phyloP scores from a whole-genome alignment of 2,113 vertebrate genomes.

The Antigone vipio region DNA sequence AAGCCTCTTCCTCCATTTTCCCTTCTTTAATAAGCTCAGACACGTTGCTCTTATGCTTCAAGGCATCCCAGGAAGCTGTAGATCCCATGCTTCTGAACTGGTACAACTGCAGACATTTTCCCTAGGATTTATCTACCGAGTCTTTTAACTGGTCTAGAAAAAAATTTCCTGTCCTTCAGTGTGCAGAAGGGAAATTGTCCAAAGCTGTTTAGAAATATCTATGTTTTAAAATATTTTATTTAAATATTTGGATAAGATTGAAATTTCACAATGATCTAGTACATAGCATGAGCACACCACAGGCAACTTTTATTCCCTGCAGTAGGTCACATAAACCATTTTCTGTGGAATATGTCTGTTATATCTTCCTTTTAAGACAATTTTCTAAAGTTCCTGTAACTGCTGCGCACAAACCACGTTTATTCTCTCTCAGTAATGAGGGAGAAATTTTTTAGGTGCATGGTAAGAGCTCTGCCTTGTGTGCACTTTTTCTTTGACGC shows the following conservation, averaged over 20 bases:
- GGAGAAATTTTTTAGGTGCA: neutral
- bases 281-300: neutral
- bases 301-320: neutral
- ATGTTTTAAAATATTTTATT: neutral
- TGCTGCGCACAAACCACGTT: neutral
- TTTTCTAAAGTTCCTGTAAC: neutral
- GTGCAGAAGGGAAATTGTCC: constrained; percentile 8
- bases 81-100: constrained; percentile 17
- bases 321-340: neutral
- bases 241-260: constrained; percentile 15
- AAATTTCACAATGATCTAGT: neutral
- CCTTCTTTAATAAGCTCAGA: constrained; percentile 52
- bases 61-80: constrained; percentile 47
- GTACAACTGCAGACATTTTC: constrained; percentile 28
- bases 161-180: neutral
- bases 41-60: constrained; percentile 46
- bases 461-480: neutral
- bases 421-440: neutral
- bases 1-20: neutral
- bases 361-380: neutral
- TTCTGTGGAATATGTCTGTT: neutral
- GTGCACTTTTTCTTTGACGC: neutral
- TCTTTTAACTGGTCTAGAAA: constrained; percentile 27
- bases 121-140: neutral
- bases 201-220: constrained; percentile 27